phyloP scores from a whole-genome alignment of 1,140 invertebrate genomes.

The Leptopilina boulardi region DNA sequence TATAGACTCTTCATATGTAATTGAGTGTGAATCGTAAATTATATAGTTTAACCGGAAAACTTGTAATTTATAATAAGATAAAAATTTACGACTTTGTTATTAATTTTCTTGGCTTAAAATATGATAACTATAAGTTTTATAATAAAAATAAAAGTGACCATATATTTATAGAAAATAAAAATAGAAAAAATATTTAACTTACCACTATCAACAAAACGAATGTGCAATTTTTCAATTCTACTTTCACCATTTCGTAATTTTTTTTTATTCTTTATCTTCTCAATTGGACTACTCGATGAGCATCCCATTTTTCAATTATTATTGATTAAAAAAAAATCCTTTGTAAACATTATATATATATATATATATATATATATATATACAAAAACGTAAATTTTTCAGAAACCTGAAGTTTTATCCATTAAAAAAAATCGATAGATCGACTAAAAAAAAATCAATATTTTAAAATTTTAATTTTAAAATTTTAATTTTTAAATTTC shows the following conservation, averaged over 20 bases:
- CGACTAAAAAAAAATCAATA: neutral
- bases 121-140: no score
- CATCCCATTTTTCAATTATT: conserved; percentile 5
- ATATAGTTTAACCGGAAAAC: neutral
- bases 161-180: no score
- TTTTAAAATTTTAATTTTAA: no score
- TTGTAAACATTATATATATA: no score
- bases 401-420: neutral
- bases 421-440: neutral
- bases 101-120: neutral
- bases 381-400: neutral
- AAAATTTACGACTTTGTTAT: conserved; percentile 3
- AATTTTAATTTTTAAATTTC: no score
- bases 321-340: neutral
- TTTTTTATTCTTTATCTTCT: neutral
- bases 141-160: no score
- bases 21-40: no score
- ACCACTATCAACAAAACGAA: neutral
- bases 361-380: no score
- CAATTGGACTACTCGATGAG: neutral
- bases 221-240: neutral
- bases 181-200: neutral
- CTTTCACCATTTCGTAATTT: neutral
- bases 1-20: neutral
- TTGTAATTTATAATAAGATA: conserved; percentile 3